Evolutionary conservation across 2,113 vertebrate species (phyloP), one percentile per base, ranked within the genome.

Genomic region (Pedionomus torquatus): DNA sequence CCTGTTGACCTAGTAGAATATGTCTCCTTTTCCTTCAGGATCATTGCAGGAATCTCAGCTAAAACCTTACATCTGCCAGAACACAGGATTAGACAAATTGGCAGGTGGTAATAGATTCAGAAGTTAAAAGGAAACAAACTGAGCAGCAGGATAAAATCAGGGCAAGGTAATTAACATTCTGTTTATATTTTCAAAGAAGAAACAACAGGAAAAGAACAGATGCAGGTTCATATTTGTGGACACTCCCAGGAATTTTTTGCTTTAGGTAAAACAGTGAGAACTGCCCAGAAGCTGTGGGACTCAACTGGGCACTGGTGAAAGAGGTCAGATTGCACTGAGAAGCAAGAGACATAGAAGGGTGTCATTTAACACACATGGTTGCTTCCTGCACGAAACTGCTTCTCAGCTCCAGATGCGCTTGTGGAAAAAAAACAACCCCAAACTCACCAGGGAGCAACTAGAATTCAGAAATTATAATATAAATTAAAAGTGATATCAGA

Each of bases 91-190:
- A 97, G 84, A 93, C 93, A 97, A 95, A 95, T 96, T 95, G 92
- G 93, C 92, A 95, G 93, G 92, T 95, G 84, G 92, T 94, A 96
- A 93, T 95, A 95, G 96, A 97, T 96, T 95, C 97, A 94, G 79
- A 92, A 95, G 95, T 96, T 96, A 92, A 96, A 97, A 96, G 94
- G 94, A 97, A 97, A 86, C 93, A 95, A 97, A 96, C 94, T 78
- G 94, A 97, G 86, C 80, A 82, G 95, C 86, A 81, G 96, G 95
- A 95, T 95, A 91, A 96, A 97, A 96, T 95, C 88, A 90, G 80
- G 85, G 93, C 91, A 96, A 91, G 54, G 82, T 97, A 92, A 97
- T 97, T 97, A 97, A 95, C 94, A 96, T 96, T 97, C 94, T 93
- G 93, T 94, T 97, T 97, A 64, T 93, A 87, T 95, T 97, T 96